Evolutionary conservation across 2,888 invertebrate genomes (phyloP).

Genomic region (Drosophila limbata): DNA sequence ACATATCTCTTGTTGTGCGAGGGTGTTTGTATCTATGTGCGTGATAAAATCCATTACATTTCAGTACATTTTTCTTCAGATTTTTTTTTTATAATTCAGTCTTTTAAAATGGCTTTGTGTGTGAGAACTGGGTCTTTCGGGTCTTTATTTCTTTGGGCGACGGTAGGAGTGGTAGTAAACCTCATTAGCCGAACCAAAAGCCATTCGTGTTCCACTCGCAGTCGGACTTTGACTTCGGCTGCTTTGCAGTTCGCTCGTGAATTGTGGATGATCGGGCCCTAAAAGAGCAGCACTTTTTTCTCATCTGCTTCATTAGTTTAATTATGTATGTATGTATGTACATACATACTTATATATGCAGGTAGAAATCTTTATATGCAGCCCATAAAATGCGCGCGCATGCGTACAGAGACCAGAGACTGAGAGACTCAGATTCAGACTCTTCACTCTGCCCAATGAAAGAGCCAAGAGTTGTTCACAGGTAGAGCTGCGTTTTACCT

Average conservation of each 20-base stretch:
- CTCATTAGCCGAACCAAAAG: slow-evolving; percentile 72
- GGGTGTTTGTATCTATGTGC: slow-evolving; percentile 69
- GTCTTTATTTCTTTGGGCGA: slow-evolving; percentile 61
- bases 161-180: slow-evolving; percentile 52
- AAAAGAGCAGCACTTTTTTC: slow-evolving; percentile 8
- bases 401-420: slow-evolving; percentile 21
- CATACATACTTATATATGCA: slow-evolving; percentile 19
- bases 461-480: slow-evolving; percentile 47
- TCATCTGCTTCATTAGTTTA: slow-evolving; percentile 74
- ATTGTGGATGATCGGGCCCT: slow-evolving; percentile 36
- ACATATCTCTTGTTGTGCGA: slow-evolving; percentile 38
- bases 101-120: slow-evolving; percentile 68
- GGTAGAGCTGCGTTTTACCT: slow-evolving; percentile 61
- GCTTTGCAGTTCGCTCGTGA: slow-evolving; percentile 28
- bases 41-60: slow-evolving; percentile 80
- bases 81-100: slow-evolving; percentile 16
- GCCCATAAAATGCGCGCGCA: slow-evolving; percentile 20
- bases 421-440: slow-evolving; percentile 15
- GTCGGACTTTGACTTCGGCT: slow-evolving; percentile 1
- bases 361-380: slow-evolving; percentile 33
- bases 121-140: slow-evolving; percentile 77
- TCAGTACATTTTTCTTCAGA: slow-evolving; percentile 61
- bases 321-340: slow-evolving; percentile 47
- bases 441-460: slow-evolving; percentile 19
- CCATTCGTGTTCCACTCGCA: slow-evolving; percentile 5